A percentile compares a stretch with the other conserved stretches of the same genome.
These are phyloP conservation scores for Brachyalestes nurse DNA, from an alignment of 2,797 vertebrate genomes.

Conservation along the genomic window DNA sequence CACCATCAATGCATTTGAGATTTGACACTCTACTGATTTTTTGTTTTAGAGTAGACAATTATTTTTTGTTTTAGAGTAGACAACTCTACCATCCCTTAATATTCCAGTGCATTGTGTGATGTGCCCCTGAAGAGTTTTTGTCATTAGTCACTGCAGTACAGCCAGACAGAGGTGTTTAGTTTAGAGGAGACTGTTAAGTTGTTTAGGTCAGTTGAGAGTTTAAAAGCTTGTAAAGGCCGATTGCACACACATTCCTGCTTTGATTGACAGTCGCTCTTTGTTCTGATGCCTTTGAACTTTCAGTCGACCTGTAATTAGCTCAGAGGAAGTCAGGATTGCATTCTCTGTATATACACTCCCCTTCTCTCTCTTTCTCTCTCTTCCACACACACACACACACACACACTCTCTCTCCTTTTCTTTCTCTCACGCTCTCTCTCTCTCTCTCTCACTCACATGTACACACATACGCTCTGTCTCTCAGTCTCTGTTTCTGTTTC, in stretches of 20 bases:
- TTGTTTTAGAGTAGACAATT: neutral
- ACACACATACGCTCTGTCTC: neutral
- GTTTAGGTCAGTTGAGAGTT: constrained; percentile 36
- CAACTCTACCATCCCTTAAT: constrained; percentile 10
- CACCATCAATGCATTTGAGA: constrained; percentile 6
- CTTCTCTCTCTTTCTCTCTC: neutral
- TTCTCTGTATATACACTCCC: constrained; percentile 5
- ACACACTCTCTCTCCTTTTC: too few species aligned
- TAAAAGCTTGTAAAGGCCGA: constrained; percentile 35
- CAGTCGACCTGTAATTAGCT: constrained; percentile 56
- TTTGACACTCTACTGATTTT: neutral
- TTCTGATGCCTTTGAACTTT: constrained; percentile 44
- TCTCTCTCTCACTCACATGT: too few species aligned
- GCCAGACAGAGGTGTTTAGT: constrained; percentile 24
- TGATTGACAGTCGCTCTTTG: constrained; percentile 46
- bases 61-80: constrained; percentile 1
- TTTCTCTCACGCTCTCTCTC: too few species aligned
- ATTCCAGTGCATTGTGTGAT: neutral
- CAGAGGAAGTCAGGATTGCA: constrained; percentile 21
- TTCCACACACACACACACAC: too few species aligned
- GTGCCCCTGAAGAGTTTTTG: constrained; percentile 19
- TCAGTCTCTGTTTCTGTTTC: too few species aligned
- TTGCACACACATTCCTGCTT: constrained; percentile 24
- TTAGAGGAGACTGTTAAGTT: constrained; percentile 40
- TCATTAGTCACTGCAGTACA: constrained; percentile 20